Base-by-base conservation (phyloP, 2,113 vertebrate genomes). In the Psephotus haematonotus region DNA sequence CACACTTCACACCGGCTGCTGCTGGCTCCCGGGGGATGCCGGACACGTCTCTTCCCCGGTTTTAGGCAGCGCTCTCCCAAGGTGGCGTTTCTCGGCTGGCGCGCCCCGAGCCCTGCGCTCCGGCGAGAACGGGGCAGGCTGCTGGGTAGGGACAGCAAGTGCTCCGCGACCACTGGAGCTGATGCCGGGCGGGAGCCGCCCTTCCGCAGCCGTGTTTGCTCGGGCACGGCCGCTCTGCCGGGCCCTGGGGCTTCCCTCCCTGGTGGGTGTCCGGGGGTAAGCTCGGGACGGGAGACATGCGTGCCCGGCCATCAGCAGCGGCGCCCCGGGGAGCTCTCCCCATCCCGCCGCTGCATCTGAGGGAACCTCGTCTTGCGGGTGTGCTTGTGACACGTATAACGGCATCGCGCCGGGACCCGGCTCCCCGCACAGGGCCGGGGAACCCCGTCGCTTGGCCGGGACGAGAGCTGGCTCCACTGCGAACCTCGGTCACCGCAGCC, bases 1-100 rank as follows among this genome's bases (percentile, higher is more conserved):
- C 15, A 12, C 2, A 16, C 28, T 11, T 46, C 39, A 24, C 8
- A 0, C 20, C 4, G 33, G 28, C 55, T 4, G 3, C 13, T 8
- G 20, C 25, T 5, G 5, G 10, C 6, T 59, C 19, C 17, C 1
- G 4, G 6, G 13, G 4, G 4, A 25, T 1, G 55, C 55, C 13
- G 18, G 8, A 4, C n/a, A 14, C 2, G 29, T 39, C 3, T 25
- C 29, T 17, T 2, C 13, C 13, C 3, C 20, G 13, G 55, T 23
- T 59, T 59, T n/a, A n/a, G n/a, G 33, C 55, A 59, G 33, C 55
- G 55, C 33, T 59, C 33, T 23, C 4, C 33, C 33, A 13, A 13
- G 13, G 9, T 23, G 55, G 33, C 20, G 20, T 20, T 57, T n/a
- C 55, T n/a, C 33, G 20, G 55, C 55, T n/a, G 33, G n/a, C 33